Percentiles rank a stretch among this genome's conserved stretches.
Conservation (phyloP, 2,113 vertebrate genomes). For the Tachycineta bicolor region DNA sequence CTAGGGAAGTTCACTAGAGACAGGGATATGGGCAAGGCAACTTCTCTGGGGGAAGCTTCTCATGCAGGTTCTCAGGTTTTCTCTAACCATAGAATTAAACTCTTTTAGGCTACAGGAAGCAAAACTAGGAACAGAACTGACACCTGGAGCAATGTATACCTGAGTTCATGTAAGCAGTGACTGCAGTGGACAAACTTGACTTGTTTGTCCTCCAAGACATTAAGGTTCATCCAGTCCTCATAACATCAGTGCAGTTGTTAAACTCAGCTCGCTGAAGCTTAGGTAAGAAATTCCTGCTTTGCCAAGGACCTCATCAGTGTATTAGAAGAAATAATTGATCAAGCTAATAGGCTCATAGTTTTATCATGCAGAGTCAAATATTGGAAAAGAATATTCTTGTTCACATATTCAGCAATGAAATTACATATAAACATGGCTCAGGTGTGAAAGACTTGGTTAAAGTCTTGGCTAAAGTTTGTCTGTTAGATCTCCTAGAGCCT, state of each 20-base stretch:
- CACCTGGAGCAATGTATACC: background rate
- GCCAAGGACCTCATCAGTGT: background rate
- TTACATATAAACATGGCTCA: background rate
- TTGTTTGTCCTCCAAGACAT: background rate
- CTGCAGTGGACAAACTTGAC: background rate
- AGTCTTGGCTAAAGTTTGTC: background rate
- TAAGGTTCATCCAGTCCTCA: background rate
- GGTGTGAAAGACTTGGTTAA: background rate
- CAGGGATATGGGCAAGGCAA: background rate
- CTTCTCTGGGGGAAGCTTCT: background rate
- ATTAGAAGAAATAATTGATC: background rate
- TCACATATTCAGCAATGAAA: background rate
- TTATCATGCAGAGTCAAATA: background rate
- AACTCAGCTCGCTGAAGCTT: background rate
- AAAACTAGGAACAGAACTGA: background rate
- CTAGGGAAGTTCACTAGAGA: background rate
- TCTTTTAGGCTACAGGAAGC: background rate
- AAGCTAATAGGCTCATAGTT: background rate
- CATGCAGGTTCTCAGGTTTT: background rate
- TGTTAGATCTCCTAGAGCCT: background rate
- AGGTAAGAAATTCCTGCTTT: background rate
- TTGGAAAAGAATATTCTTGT: background rate
- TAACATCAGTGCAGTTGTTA: background rate
- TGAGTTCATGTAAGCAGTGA: background rate
- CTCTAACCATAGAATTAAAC: background rate